These are phyloP conservation scores for Gisinianus flammeolus DNA, from an alignment of 2,888 invertebrate genomes.

Conservation along the genomic window DNA sequence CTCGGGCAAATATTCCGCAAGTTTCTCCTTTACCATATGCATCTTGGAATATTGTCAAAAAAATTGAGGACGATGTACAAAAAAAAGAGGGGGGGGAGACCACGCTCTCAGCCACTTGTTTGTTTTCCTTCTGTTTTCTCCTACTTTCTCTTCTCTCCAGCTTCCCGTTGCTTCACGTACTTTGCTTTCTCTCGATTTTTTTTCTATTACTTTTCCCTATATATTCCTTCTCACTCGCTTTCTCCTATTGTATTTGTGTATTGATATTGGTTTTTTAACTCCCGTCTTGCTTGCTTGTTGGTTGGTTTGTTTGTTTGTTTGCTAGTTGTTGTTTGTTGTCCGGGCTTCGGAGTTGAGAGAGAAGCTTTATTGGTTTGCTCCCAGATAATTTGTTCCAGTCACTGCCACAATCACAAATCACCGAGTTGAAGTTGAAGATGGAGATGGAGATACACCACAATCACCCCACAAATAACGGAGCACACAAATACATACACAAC, in stretches of 20 bases:
- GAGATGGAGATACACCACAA: no score
- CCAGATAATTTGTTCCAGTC: not conserved
- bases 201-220: not conserved
- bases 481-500: no score
- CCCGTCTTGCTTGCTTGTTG: not conserved
- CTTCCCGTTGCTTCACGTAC: not conserved
- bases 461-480: no score
- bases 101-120: not conserved
- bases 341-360: no score
- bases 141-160: not conserved
- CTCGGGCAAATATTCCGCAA: conserved; percentile 54
- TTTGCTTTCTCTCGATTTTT: not conserved
- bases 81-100: not conserved
- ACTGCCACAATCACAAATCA: not conserved
- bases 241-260: not conserved
- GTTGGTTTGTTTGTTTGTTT: not conserved
- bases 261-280: not conserved
- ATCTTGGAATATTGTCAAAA: conserved; percentile 12
- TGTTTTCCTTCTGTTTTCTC: not conserved
- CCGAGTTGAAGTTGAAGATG: not conserved
- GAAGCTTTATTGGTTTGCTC: not conserved
- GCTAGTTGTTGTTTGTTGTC: not conserved
- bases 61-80: not conserved
- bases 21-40: conserved; percentile 39
- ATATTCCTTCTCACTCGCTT: not conserved